phyloP scores from a whole-genome alignment of 2,888 invertebrate species.

The Xestia c-nigrum region DNA sequence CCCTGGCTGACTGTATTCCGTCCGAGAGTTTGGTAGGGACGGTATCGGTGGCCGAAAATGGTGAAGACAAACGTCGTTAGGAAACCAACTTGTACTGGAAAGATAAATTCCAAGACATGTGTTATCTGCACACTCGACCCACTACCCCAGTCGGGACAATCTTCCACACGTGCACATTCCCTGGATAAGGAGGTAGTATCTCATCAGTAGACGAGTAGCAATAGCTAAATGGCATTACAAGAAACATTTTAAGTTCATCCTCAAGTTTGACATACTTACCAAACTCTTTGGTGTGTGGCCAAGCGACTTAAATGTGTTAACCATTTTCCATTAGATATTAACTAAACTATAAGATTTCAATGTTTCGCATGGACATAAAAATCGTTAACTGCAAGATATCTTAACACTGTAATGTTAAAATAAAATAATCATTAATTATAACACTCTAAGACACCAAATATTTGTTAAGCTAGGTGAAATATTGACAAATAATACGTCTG shows the following conservation, averaged over 20 bases:
- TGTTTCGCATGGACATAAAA: neutral
- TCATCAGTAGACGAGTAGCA: neutral
- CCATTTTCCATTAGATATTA: conserved; percentile 3
- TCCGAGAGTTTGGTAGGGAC: neutral
- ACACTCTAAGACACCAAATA: neutral
- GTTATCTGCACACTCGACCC: no score
- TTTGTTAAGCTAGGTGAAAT: neutral
- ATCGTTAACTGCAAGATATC: neutral
- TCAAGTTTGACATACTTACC: neutral
- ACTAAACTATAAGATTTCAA: neutral
- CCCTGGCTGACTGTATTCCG: no score
- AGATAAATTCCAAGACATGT: neutral
- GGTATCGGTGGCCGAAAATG: neutral
- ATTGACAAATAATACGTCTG: neutral
- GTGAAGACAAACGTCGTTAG: neutral
- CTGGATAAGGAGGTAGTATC: accelerated
- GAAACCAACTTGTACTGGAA: neutral
- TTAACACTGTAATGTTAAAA: neutral
- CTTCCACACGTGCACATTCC: neutral
- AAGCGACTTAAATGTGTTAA: conserved; percentile 3
- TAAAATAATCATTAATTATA: neutral
- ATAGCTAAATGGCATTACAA: neutral
- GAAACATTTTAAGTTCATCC: neutral
- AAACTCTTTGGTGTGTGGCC: no score
- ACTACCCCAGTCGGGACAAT: no score